Percentiles rank a stretch among this genome's conserved stretches.
Conservation (phyloP, 2,888 invertebrate genomes). For the Coecobrya sp. region DNA sequence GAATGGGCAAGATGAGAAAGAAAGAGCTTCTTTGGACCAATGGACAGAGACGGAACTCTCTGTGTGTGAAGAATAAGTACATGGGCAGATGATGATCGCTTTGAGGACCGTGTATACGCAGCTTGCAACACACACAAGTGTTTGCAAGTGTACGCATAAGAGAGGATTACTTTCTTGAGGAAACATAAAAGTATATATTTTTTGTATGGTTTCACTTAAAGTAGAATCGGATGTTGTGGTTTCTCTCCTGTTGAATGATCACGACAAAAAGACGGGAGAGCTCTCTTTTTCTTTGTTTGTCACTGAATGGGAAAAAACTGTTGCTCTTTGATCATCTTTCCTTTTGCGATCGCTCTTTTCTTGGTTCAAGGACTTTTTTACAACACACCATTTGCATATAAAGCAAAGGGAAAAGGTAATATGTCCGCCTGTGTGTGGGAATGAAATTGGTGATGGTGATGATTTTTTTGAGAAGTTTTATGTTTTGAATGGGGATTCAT, state of each 20-base stretch:
- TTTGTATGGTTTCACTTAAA: slow-evolving; percentile 20
- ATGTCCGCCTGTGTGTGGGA: slow-evolving; percentile 43
- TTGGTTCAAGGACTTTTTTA: slow-evolving; percentile 79
- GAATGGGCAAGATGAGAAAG: background rate
- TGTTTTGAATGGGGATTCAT: background rate
- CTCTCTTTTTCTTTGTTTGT: slow-evolving; percentile 45
- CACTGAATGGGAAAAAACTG: slow-evolving; percentile 65
- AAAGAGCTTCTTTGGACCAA: background rate
- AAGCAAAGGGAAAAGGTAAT: background rate
- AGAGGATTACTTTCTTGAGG: slow-evolving; percentile 36
- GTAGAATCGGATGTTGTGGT: slow-evolving; percentile 80
- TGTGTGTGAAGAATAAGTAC: background rate
- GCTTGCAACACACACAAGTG: slow-evolving; percentile 46
- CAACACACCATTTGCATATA: background rate
- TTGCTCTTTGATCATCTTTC: slow-evolving; percentile 36
- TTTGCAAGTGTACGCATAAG: slow-evolving; percentile 7
- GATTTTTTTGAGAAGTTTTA: slow-evolving; percentile 18
- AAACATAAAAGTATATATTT: slow-evolving; percentile 14
- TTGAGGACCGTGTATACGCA: background rate
- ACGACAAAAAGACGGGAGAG: background rate
- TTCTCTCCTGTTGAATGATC: slow-evolving; percentile 72
- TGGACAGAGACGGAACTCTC: background rate
- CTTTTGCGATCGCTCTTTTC: slow-evolving; percentile 54
- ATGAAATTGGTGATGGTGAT: background rate
- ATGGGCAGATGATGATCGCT: slow-evolving; percentile 51